These are phyloP conservation scores for Formica exsecta DNA, from an alignment of 1,140 invertebrate species.

Conservation along the genomic window DNA sequence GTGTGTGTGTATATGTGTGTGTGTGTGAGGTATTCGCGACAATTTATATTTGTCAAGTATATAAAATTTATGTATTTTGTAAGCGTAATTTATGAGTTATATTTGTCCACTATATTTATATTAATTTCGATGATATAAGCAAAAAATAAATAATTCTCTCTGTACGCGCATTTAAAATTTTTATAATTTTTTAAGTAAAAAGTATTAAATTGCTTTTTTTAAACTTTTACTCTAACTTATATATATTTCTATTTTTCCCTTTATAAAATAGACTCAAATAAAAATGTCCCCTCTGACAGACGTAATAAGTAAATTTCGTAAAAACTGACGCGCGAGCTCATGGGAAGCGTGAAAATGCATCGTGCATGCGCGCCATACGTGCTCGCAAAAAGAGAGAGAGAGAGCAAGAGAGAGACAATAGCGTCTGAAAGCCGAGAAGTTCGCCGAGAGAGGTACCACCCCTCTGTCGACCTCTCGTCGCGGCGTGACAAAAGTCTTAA, in stretches of 20 bases:
- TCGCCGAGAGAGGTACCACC: constrained; percentile 35
- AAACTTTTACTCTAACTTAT: neutral
- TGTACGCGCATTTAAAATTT: neutral
- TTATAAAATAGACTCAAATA: neutral
- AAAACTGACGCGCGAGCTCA: constrained; percentile 8
- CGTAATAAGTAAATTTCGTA: constrained; percentile 54
- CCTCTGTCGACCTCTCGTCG: constrained; percentile 48
- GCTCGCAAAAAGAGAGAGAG: no score
- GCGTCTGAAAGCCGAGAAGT: constrained; percentile 68
- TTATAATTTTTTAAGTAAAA: neutral
- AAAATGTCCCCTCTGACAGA: neutral
- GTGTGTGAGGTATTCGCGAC: neutral
- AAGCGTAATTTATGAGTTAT: neutral
- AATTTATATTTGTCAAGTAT: neutral
- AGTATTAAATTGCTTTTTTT: neutral
- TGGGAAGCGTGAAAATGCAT: constrained; percentile 30
- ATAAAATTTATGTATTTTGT: neutral
- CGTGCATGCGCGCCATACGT: neutral
- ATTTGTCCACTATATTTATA: neutral
- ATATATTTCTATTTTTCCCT: no score
- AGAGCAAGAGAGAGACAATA: constrained; percentile 57
- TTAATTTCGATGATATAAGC: neutral
- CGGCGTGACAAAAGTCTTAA: constrained; percentile 73
- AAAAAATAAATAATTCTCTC: neutral
- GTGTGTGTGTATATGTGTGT: neutral